Evolutionary conservation across 2,113 vertebrate genomes (phyloP).

Genomic region (Labrus mixtus): DNA sequence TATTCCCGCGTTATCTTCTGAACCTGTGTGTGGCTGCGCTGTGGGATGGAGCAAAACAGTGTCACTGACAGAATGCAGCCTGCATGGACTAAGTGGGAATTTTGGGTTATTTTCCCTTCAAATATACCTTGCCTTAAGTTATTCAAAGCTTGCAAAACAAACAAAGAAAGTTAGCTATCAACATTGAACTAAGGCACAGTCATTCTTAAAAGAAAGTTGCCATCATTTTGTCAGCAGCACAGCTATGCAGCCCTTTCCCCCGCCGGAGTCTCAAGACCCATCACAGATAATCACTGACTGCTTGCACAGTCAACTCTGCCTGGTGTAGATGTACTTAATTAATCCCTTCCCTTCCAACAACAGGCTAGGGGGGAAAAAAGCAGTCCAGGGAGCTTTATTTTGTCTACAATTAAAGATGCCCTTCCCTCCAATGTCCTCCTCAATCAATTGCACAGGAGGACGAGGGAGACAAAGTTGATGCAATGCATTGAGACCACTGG

Average conservation of each 20-base stretch:
- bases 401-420: conserved; percentile 70
- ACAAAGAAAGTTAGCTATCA: not conserved
- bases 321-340: conserved; percentile 73
- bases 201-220: conserved; percentile 3
- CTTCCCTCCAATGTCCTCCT: conserved; percentile 52
- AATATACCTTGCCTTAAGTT: too few species aligned
- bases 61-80: too few species aligned
- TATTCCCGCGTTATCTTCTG: too few species aligned
- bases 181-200: not conserved
- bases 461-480: conserved; percentile 17
- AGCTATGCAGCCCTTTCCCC: conserved; percentile 14
- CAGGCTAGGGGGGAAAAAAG: conserved; percentile 20
- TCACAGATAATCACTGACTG: conserved; percentile 69
- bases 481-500: conserved; percentile 9
- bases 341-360: conserved; percentile 65
- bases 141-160: not conserved
- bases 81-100: too few species aligned
- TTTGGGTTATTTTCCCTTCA: too few species aligned
- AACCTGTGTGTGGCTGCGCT: too few species aligned
- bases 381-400: conserved; percentile 63
- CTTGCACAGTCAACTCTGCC: conserved; percentile 57
- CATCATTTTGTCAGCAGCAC: conserved; percentile 29
- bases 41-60: too few species aligned
- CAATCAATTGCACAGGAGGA: conserved; percentile 54
- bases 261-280: conserved; percentile 50